Conservation (phyloP, 2,888 invertebrate genomes). For the Mimachlamys varia region DNA sequence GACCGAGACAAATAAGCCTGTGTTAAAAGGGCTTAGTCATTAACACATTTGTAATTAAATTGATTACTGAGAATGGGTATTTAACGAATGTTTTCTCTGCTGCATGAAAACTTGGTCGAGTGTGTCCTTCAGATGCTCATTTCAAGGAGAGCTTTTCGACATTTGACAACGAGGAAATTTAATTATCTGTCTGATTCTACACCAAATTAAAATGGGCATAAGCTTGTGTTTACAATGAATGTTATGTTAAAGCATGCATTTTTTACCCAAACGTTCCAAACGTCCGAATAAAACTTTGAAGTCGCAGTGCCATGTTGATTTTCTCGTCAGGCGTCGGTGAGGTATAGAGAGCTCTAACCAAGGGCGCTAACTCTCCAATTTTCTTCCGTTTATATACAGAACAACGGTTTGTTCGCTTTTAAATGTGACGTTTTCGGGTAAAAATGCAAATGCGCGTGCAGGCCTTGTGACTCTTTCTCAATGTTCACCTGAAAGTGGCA, state of each 20-base stretch:
- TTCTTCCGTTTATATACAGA: no score
- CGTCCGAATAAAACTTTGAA: slow-evolving; percentile 7
- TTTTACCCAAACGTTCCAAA: slow-evolving; percentile 33
- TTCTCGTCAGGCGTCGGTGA: neutral
- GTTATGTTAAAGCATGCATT: neutral
- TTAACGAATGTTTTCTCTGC: no score
- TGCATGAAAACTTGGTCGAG: no score
- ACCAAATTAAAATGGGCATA: neutral
- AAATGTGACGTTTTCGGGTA: no score
- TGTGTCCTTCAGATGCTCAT: neutral
- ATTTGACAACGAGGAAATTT: neutral
- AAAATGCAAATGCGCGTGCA: no score
- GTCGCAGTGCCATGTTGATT: slow-evolving; percentile 8
- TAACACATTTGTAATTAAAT: no score
- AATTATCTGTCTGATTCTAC: neutral
- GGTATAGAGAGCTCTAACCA: neutral
- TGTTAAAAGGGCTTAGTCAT: no score
- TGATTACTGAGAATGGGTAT: no score
- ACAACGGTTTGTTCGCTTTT: no score
- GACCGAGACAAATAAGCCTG: no score
- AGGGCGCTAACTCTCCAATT: neutral
- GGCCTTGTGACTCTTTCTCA: no score
- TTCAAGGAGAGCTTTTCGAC: slow-evolving; percentile 16
- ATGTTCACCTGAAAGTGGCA: no score
- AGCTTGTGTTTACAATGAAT: neutral